Evolutionary conservation across 2,113 vertebrate species (phyloP).

Genomic region (Chloropsis cyanopogon): DNA sequence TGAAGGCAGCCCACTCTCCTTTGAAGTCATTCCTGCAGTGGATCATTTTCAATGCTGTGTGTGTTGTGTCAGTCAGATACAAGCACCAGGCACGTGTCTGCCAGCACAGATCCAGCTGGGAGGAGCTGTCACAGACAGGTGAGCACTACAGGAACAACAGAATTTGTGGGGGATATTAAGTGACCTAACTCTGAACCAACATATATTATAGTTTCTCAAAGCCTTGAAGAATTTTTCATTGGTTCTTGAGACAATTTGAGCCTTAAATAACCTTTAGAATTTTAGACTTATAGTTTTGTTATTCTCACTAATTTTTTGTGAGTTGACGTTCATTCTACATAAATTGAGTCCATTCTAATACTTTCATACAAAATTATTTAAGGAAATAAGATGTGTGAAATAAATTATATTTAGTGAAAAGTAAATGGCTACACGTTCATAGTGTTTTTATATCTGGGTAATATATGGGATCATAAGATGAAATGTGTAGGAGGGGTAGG

Average conservation of each 20-base stretch:
- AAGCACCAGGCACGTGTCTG: not conserved
- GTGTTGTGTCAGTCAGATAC: not conserved
- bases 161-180: not conserved
- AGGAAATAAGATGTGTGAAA: not conserved
- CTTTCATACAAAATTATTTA: not conserved
- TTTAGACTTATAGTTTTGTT: not conserved
- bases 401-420: not conserved
- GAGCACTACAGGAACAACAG: not conserved
- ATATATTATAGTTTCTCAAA: not conserved
- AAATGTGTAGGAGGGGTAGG: not conserved
- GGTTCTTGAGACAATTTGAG: not conserved
- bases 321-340: not conserved
- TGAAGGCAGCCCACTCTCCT: not conserved
- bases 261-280: not conserved
- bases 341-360: not conserved
- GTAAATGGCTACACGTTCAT: not conserved
- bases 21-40: not conserved
- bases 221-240: not conserved
- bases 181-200: not conserved
- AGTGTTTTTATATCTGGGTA: not conserved
- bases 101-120: not conserved
- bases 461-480: not conserved
- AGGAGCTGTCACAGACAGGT: not conserved
- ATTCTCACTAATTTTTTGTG: not conserved
- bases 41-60: no score